A percentile compares a stretch with the other conserved stretches of the same genome.
Conservation (phyloP, 2,113 vertebrate genomes). For the Proterorhinus semilunaris region DNA sequence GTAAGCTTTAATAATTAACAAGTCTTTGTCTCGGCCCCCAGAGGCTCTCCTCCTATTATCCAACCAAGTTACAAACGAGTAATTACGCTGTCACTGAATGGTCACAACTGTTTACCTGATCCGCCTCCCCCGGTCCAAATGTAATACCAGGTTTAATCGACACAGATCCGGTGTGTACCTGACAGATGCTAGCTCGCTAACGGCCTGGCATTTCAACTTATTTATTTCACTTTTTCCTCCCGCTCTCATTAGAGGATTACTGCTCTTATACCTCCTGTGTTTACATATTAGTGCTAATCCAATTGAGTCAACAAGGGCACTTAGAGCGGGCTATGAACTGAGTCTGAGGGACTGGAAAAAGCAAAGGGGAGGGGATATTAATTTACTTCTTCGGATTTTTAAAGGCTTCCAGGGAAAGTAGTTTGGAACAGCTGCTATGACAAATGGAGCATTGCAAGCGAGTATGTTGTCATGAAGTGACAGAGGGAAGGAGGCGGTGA, state of each 20-base stretch:
- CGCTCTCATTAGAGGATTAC: constrained; percentile 80
- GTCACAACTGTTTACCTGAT: constrained; percentile 74
- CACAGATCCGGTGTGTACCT: constrained; percentile 50
- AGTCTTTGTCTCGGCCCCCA: constrained; percentile 79
- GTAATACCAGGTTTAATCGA: constrained; percentile 65
- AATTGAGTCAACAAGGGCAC: constrained; percentile 85
- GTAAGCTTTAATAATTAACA: constrained; percentile 86
- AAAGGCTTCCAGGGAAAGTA: constrained; percentile 73
- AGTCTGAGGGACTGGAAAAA: constrained; percentile 74
- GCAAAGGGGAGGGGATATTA: constrained; percentile 77
- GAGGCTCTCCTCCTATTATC: constrained; percentile 79
- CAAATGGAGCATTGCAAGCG: constrained; percentile 69
- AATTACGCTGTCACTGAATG: constrained; percentile 78
- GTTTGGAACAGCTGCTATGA: constrained; percentile 77
- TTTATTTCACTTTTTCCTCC: constrained; percentile 54
- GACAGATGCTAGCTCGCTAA: constrained; percentile 62
- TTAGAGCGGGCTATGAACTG: constrained; percentile 80
- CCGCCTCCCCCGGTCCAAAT: constrained; percentile 55
- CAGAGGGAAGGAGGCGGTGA: constrained; percentile 32
- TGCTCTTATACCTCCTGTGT: constrained; percentile 81
- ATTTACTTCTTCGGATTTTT: constrained; percentile 77
- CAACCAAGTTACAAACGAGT: constrained; percentile 80
- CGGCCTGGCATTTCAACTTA: constrained; percentile 74
- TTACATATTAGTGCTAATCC: constrained; percentile 85
- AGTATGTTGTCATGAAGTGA: constrained; percentile 59